Evolutionary conservation across 1,140 invertebrate genomes (phyloP).

Genomic region (Neelides sp.): DNA sequence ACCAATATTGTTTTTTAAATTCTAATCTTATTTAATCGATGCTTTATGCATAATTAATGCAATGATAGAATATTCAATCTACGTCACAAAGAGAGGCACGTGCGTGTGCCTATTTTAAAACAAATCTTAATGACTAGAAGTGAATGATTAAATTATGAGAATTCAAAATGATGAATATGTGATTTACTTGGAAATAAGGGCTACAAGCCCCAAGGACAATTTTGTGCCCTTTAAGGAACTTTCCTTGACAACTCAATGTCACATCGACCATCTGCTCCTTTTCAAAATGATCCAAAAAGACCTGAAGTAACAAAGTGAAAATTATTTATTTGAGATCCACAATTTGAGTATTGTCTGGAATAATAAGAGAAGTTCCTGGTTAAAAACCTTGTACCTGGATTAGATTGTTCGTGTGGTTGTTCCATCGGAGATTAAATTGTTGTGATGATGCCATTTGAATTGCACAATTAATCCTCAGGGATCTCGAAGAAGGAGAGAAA

Average conservation of each 20-base stretch:
- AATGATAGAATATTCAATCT: too few species aligned
- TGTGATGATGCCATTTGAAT: slow-evolving; percentile 32
- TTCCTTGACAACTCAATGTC: slow-evolving; percentile 44
- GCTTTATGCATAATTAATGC: too few species aligned
- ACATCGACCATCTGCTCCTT: slow-evolving; percentile 44
- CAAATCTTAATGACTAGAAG: neutral
- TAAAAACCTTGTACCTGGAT: slow-evolving; percentile 35
- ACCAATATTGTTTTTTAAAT: too few species aligned
- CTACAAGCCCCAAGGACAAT: slow-evolving; percentile 47
- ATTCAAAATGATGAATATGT: neutral
- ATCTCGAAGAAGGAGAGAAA: neutral
- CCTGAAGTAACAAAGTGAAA: slow-evolving; percentile 32
- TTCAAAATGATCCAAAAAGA: slow-evolving; percentile 42
- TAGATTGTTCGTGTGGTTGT: slow-evolving; percentile 43
- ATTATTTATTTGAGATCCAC: neutral
- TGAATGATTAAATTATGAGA: slow-evolving; percentile 11
- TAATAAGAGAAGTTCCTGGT: neutral
- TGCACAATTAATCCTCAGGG: neutral
- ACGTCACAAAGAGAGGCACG: too few species aligned
- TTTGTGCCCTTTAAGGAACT: slow-evolving; percentile 45
- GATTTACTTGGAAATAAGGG: slow-evolving; percentile 42
- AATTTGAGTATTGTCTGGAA: slow-evolving; percentile 16
- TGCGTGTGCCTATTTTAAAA: too few species aligned
- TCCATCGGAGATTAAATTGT: slow-evolving; percentile 45
- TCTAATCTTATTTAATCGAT: too few species aligned